Base-by-base conservation (phyloP, 1,140 invertebrate species). In the Muscidifurax raptorellus region DNA sequence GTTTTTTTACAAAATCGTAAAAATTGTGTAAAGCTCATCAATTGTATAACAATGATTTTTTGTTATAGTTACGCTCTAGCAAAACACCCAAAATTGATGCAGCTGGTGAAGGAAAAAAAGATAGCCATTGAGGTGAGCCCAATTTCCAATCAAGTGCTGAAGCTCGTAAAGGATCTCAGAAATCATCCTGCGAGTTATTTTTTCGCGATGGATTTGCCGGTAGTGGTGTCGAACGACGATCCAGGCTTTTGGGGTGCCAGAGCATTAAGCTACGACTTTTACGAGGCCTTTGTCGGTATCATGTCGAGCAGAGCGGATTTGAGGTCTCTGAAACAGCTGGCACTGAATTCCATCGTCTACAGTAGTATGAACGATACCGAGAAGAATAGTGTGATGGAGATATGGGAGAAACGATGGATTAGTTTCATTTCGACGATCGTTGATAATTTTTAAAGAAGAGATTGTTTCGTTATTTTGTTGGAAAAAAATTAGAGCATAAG, bases 51-150 rank as follows among this genome's bases (percentile, higher is more conserved):
- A 28, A 30, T 18, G 2, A 71, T 9, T 71, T 12, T 47, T 22
- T 1, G n/a, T 83, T 82, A 22, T 87, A 95, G 95, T 0, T 97
- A 95, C 87, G 97, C 96, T 4, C 87, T 98, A 4, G 87, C 93
- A 0, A 97, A 97, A 88, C 97, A 98, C 92, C 97, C 97, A 0
- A 83, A 93, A 4, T 89, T 97, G 0, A 88, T 96, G 87, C 89
- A 95, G 28, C 91, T 95, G 69, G 94, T 95, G 0, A 95, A 94
- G 85, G 92, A 95, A 66, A 92, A 93, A 75, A 90, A 94, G n/a
- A 96, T 98, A 82, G 95, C 96, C 10, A 90, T 98, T 7, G 97
- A 98, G 93, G 93, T 98, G 0, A 97, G 96, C 90, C 97, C 97
- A 0, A 95, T 98, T 71, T 96, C 96, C 0, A 96, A 96, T 90